These are phyloP conservation scores for Buphagus erythrorhynchus DNA, from an alignment of 2,797 vertebrate genomes.

Conservation along the genomic window DNA sequence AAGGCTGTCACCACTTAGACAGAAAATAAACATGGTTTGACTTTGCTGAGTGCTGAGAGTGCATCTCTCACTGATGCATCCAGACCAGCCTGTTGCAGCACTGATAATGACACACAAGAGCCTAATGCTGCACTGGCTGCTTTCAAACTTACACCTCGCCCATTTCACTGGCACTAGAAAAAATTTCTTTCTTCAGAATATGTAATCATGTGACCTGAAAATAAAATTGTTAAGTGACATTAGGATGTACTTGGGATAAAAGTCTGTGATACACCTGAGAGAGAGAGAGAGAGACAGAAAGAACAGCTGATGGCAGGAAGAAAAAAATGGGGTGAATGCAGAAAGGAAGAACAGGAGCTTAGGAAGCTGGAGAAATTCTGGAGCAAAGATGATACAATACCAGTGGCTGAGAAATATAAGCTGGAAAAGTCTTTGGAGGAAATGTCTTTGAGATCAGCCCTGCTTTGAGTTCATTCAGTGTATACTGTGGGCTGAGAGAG, in stretches of 20 bases:
- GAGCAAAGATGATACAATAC: background rate
- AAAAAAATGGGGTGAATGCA: background rate
- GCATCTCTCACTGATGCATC: background rate
- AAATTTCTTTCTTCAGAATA: background rate
- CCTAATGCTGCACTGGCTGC: background rate
- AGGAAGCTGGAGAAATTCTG: background rate
- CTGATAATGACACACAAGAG: background rate
- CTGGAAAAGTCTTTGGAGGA: background rate
- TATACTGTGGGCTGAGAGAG: background rate
- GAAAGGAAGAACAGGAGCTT: background rate
- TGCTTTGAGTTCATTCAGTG: background rate
- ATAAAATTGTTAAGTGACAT: background rate
- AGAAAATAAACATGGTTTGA: background rate
- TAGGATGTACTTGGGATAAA: background rate
- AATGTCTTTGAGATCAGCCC: background rate
- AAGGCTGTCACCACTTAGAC: background rate
- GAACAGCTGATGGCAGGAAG: background rate
- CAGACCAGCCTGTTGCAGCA: background rate
- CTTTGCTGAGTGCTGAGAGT: background rate
- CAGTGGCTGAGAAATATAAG: background rate
- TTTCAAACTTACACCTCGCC: background rate
- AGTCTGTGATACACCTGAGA: background rate
- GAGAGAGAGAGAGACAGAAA: background rate
- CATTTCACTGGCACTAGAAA: background rate
- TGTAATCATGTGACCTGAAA: background rate